Base-by-base conservation (phyloP, 2,113 vertebrate species). In the Burhinus oedicnemus region DNA sequence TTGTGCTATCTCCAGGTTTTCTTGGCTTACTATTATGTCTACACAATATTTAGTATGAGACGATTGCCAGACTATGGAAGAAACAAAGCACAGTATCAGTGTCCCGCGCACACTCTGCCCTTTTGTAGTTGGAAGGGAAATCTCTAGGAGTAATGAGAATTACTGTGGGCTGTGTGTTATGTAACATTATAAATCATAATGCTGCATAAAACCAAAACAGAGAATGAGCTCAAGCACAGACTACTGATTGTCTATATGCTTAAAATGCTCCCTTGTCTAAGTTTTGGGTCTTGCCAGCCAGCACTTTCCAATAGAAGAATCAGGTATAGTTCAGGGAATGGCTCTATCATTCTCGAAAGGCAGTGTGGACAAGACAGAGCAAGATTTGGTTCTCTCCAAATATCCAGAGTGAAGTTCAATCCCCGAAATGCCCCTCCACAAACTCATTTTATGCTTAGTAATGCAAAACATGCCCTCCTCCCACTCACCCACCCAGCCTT, bases 401-500 rank as follows among this genome's bases (percentile, higher is more conserved):
- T 4, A 36, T 49, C 2, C 34, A 75, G 12, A 36, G 26, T 66
- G 52, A 89, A 47, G 4, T 61, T 29, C 9, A 87, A 5, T 27
- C 34, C 29, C 27, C 3, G 1, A 72, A 68, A 58, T n/a, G 8
- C 4, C 19, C 29, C 20, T 79, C 22, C 34, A 64, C 44, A 12
- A 4, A 16, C 8, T 42, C 3, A 8, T 75, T 87, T 85, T 71
- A 36, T 49, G 4, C 8, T 66, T 36, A 29, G 25, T 2, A 8
- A 47, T 61, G 51, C 16, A 77, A 84, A 60, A 54, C 2, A 1
- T 47, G 11, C 8, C 8, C 18, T 47, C 12, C 22, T 71, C 32
- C 10, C 30, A 22, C 3, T 4, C 1, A 11, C 21, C 1, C 3
- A 18, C 0, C 4, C 12, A 6, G 9, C 6, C 36, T 93, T 76